Base-by-base conservation (phyloP, 2,888 invertebrate genomes). In the Drosophila limbata region DNA sequence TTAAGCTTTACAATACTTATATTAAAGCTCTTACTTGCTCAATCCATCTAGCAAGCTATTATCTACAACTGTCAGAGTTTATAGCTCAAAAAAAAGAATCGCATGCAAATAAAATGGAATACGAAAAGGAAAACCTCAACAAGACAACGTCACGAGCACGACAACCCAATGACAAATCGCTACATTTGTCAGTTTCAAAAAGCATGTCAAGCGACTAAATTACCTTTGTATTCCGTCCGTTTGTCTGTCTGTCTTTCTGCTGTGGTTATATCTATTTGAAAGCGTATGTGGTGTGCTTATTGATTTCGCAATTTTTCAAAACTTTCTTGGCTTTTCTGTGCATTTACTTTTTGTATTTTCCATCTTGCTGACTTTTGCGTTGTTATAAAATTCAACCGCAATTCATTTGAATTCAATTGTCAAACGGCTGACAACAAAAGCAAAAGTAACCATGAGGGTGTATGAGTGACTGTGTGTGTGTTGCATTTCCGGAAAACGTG, bases 381-480 rank as follows among this genome's bases (percentile, higher is more conserved):
- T 78, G 72, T 67, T 69, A 71, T 75, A 70, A 61, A 72, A 75
- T 59, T 73, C 63, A 82, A 85, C 88, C 81, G 88, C 88, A 88
- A 85, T 85, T 88, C 84, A 82, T 88, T 84, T 81, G 77, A 83
- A 86, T 84, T 84, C 87, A 85, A 88, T 88, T 88, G 89, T 68
- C 77, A 61, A 73, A 70, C 61, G 50, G 57, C 56, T 68, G 68
- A 65, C 66, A 80, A 64, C 71, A 72, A 79, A 55, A 61, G 44
- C 17, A 19, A 21, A 15, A 31, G 21, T 13, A 50, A 31, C 53
- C 48, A 40, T 57, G 48, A 44, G 44, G 69, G 37, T 62, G 55
- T 45, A 35, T 39, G 51, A 44, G 33, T 60, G 57, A 69, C 42
- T 19, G 9, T 48, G n/a, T 45, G 19, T 42, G 42, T 66, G 37